Conservation (phyloP, 2,888 invertebrate species). For the Tetropium fuscum region DNA sequence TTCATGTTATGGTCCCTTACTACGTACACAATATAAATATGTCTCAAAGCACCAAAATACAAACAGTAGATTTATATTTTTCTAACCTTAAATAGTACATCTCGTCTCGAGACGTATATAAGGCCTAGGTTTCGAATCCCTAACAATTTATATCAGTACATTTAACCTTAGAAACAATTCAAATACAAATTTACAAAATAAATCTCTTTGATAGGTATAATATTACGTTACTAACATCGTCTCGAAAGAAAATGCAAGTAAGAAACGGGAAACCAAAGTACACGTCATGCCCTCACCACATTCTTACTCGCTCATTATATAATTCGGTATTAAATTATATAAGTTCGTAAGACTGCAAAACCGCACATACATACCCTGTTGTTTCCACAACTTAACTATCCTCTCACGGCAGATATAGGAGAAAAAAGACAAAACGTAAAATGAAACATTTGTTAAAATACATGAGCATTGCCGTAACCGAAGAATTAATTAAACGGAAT, state of each 20-base stretch:
- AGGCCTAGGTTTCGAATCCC: conserved; percentile 40
- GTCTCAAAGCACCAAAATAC: conserved; percentile 47
- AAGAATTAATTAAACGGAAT: conserved; percentile 15
- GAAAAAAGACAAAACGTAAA: conserved; percentile 19
- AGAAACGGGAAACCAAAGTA: conserved; percentile 13
- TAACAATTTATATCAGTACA: conserved; percentile 45
- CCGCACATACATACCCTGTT: conserved; percentile 36
- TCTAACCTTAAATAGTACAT: conserved; percentile 47
- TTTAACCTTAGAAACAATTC: conserved; percentile 34
- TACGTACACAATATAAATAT: conserved; percentile 40
- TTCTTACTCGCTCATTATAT: conserved; percentile 17
- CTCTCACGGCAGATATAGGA: conserved; percentile 29
- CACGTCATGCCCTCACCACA: conserved; percentile 5
- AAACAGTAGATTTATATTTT: conserved; percentile 39
- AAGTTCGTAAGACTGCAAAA: conserved; percentile 18
- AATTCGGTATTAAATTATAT: too few species aligned
- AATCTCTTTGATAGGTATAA: background rate
- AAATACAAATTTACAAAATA: conserved; percentile 27
- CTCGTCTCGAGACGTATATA: conserved; percentile 46
- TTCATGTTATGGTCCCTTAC: conserved; percentile 44
- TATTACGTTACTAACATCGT: too few species aligned
- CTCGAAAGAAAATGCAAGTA: conserved; percentile 12
- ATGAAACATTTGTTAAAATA: conserved; percentile 1
- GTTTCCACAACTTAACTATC: conserved; percentile 28
- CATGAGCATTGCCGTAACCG: background rate